Conservation (phyloP, 1,140 invertebrate species). For the Bombus consobrinus region DNA sequence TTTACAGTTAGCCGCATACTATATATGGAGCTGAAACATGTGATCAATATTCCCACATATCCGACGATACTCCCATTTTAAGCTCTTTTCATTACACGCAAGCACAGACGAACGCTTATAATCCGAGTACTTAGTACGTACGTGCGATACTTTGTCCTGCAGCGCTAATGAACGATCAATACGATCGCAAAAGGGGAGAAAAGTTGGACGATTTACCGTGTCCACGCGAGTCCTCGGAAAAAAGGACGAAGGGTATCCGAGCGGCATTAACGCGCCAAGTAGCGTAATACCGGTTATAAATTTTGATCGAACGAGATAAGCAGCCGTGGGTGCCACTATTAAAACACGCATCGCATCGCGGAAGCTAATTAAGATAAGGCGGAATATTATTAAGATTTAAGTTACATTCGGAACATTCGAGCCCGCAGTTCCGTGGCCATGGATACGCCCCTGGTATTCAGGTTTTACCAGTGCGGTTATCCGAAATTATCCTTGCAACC, state of each 20-base stretch:
- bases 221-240: neutral
- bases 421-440: slow-evolving; percentile 5
- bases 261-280: slow-evolving; percentile 1
- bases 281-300: slow-evolving; percentile 35
- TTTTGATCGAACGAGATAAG: slow-evolving; percentile 25
- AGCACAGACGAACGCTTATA: neutral
- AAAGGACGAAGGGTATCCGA: neutral
- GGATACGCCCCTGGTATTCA: slow-evolving; percentile 31
- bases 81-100: neutral
- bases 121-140: neutral
- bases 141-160: neutral
- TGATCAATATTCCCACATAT: neutral
- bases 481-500: slow-evolving; percentile 66
- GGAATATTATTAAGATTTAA: slow-evolving; percentile 56
- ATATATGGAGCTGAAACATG: neutral
- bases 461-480: slow-evolving; percentile 65
- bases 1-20: neutral
- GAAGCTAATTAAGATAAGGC: slow-evolving; percentile 45
- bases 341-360: slow-evolving; percentile 30
- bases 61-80: neutral
- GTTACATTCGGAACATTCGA: slow-evolving; percentile 19
- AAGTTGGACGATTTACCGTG: neutral
- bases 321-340: slow-evolving; percentile 13
- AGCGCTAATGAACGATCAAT: slow-evolving; percentile 5
- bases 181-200: neutral